These are phyloP conservation scores for Catharus minimus DNA, from an alignment of 2,113 vertebrate genomes.

Conservation along the genomic window DNA sequence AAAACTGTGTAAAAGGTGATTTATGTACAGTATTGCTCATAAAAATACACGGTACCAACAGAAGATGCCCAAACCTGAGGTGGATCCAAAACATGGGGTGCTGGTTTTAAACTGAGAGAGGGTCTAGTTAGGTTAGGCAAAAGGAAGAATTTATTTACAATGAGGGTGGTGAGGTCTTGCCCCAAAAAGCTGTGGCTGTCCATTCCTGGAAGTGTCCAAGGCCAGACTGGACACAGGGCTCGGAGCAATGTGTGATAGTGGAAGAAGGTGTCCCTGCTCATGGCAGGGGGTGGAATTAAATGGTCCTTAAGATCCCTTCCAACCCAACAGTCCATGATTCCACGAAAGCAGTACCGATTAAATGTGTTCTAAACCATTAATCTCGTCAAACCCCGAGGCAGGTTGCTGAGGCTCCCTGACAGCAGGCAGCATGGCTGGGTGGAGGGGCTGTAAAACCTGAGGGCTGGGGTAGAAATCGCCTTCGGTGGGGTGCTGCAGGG, in stretches of 20 bases:
- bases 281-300: background rate
- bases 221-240: background rate
- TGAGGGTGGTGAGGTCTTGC: background rate
- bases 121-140: background rate
- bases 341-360: background rate
- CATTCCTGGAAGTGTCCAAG: background rate
- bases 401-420: background rate
- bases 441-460: background rate
- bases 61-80: background rate
- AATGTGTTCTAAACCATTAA: background rate
- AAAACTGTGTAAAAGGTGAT: background rate
- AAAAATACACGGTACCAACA: background rate
- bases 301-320: background rate
- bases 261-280: background rate
- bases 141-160: background rate
- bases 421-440: fast-evolving
- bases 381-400: background rate
- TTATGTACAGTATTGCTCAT: background rate
- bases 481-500: fast-evolving
- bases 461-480: no score
- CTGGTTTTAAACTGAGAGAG: background rate
- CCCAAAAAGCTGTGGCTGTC: background rate
- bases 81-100: background rate
- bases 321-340: background rate
- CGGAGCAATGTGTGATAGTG: background rate